Percentiles rank a stretch among this genome's conserved stretches.
These are phyloP conservation scores for Creontiades dilutus DNA, from an alignment of 2,888 invertebrate genomes.

Conservation along the genomic window DNA sequence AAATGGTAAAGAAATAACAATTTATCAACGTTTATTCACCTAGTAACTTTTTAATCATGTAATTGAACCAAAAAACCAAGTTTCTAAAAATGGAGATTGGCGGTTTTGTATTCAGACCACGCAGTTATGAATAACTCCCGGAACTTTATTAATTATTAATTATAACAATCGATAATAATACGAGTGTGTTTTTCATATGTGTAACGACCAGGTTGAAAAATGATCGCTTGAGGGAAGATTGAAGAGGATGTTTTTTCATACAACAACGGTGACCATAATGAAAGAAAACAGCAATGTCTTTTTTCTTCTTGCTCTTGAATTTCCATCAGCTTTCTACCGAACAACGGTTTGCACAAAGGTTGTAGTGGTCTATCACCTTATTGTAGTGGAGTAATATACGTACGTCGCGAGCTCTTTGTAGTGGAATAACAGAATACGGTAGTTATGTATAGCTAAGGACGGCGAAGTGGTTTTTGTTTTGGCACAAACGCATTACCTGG, in stretches of 20 bases:
- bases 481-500: slow-evolving; percentile 57
- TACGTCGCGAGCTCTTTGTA: slow-evolving; percentile 4
- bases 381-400: background rate
- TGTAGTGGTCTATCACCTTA: background rate
- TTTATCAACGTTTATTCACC: too few species aligned
- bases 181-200: too few species aligned
- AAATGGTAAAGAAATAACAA: too few species aligned
- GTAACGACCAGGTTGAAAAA: too few species aligned
- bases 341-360: background rate
- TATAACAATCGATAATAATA: too few species aligned
- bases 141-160: too few species aligned
- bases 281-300: background rate
- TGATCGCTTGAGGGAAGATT: background rate
- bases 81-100: too few species aligned
- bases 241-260: background rate
- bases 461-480: slow-evolving; percentile 29
- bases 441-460: background rate
- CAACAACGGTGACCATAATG: background rate
- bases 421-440: background rate
- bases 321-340: background rate
- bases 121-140: too few species aligned
- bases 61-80: too few species aligned
- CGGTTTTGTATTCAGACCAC: too few species aligned
- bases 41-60: too few species aligned
- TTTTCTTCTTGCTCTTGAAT: background rate